Base-by-base conservation (phyloP, 2,113 vertebrate genomes). In the Phodopus roborovskii region DNA sequence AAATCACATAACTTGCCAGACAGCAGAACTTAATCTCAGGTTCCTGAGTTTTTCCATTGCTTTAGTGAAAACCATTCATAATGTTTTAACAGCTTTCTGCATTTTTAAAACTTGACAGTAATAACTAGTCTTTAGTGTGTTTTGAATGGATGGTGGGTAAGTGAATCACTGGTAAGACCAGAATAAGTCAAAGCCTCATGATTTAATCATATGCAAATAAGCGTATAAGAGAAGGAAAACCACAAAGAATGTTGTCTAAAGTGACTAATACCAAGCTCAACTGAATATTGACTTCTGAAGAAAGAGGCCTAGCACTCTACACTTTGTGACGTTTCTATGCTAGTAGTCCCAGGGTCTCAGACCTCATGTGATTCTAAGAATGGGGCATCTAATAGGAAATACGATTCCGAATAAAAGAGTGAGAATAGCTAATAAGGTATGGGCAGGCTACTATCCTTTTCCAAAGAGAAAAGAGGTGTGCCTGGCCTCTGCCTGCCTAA, bases 91-190 rank as follows among this genome's bases (percentile, higher is more conserved):
- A 79, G 84, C 17, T 88, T 89, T 39, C 3, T 56, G 42, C 48
- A 68, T 95, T 91, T 95, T 88, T 9, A n/a, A 86, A 90, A 33
- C n/a, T 26, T 39, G 17, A 83, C 81, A 87, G 20, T 58, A 56
- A 5, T 10, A 58, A 2, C 19, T 94, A 12, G 50, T 7, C 64
- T 3, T 48, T 48, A 39, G 2, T 73, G 11, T 79, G 45, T 30
- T 74, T 19, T 74, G 81, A 36, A n/a, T n/a, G 13, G 82, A 74
- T 92, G 39, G 1, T 68, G 39, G 64, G 33, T 94, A 36, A 75
- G 48, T 68, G 30, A 71, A 86, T 75, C 71, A 24, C 22, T 26
- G 50, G 42, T 79, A 75, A 78, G 56, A n/a, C 30, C 88, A 48
- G n/a, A 82, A 50, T 90, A 83, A 66, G 45, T 66, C 70, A 81